Percentiles rank a stretch among this genome's conserved stretches.
phyloP scores from a whole-genome alignment of 1,140 invertebrate genomes.

The Nymphalis io region DNA sequence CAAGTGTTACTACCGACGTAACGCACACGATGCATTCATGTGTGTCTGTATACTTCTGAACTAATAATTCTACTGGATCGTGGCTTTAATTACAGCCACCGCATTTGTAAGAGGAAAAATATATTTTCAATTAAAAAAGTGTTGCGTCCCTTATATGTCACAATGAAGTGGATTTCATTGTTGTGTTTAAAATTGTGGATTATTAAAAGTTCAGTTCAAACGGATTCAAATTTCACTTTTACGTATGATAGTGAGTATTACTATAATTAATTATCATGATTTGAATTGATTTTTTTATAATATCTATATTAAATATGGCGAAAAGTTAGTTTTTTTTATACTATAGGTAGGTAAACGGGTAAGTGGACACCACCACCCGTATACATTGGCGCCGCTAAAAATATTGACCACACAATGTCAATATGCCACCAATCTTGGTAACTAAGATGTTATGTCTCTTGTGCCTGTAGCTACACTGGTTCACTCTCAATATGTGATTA shows the following conservation, averaged over 20 bases:
- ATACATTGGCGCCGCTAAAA: no score
- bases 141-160: conserved; percentile 15
- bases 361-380: no score
- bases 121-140: conserved; percentile 27
- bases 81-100: conserved; percentile 36
- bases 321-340: no score
- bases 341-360: no score
- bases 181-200: conserved; percentile 28
- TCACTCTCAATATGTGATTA: no score
- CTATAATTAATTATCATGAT: not conserved
- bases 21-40: conserved; percentile 25
- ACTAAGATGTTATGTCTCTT: no score
- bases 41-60: conserved; percentile 32
- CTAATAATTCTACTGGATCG: conserved; percentile 36
- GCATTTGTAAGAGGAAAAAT: conserved; percentile 24
- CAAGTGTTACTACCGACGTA: not conserved
- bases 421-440: no score
- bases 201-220: conserved; percentile 10
- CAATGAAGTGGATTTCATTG: conserved; percentile 39
- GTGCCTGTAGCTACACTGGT: no score
- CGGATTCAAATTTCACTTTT: conserved; percentile 40
- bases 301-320: no score
- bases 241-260: conserved; percentile 46
- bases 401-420: no score
- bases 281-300: no score